A percentile compares a stretch with the other conserved stretches of the same genome.
Conservation (phyloP, 2,113 vertebrate genomes). For the Dendropsophus ebraccatus region DNA sequence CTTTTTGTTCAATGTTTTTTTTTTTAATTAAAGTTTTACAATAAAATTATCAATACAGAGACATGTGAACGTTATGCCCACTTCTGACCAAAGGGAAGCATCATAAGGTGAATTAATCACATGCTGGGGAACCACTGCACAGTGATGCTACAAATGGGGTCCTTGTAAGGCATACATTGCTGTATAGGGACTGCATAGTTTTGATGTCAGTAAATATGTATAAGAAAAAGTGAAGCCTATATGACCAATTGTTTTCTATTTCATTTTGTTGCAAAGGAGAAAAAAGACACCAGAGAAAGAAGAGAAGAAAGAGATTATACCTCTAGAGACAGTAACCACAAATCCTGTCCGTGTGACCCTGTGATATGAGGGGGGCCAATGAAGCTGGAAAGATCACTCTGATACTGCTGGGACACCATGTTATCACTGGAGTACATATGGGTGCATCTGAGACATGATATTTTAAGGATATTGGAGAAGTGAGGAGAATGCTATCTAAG, state of each 20-base stretch:
- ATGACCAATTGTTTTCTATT: not conserved
- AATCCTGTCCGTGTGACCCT: not conserved
- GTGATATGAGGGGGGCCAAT: not conserved
- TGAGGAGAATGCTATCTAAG: not conserved
- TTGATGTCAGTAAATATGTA: not conserved
- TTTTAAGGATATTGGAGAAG: not conserved
- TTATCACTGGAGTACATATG: not conserved
- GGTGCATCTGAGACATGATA: not conserved
- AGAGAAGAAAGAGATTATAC: constrained; percentile 25
- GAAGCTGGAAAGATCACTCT: not conserved
- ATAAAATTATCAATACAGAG: too few species aligned
- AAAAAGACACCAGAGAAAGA: constrained; percentile 27
- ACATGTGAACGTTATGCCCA: too few species aligned
- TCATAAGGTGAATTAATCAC: too few species aligned
- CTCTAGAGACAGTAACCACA: constrained; percentile 9
- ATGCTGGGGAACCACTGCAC: too few species aligned
- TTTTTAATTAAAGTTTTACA: too few species aligned
- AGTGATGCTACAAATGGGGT: not conserved
- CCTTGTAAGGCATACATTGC: not conserved
- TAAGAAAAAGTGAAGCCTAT: not conserved
- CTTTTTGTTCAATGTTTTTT: too few species aligned
- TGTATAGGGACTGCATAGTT: not conserved
- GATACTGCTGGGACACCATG: not conserved
- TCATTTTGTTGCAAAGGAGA: not conserved
- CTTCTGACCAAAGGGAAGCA: too few species aligned